These are phyloP conservation scores for Eupithecia subfuscata DNA, from an alignment of 2,888 invertebrate genomes.

Conservation along the genomic window DNA sequence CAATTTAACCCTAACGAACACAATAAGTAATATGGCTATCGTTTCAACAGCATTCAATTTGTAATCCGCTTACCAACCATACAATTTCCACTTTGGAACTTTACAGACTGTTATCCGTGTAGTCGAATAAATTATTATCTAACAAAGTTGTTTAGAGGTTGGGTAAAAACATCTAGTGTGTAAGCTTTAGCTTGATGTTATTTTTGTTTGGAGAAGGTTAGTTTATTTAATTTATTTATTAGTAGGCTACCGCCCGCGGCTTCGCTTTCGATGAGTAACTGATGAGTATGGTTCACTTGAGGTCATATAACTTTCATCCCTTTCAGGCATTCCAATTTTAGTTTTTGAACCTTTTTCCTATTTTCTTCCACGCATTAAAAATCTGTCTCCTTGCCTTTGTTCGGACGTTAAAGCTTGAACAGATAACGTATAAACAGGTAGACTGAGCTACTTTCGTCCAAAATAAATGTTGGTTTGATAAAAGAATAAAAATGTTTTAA, in stretches of 20 bases:
- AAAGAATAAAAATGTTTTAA: not conserved
- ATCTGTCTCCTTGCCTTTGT: no score
- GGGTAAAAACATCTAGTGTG: not conserved
- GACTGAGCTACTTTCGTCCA: no score
- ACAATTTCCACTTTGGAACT: conserved; percentile 34
- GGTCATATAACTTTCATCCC: not conserved
- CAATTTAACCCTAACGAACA: conserved; percentile 14
- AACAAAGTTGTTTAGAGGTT: conserved; percentile 45
- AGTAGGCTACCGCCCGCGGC: not conserved
- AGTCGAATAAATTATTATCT: conserved; percentile 36
- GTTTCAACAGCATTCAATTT: conserved; percentile 28
- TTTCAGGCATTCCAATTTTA: not conserved
- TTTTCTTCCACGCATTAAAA: no score
- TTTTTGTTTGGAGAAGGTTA: not conserved
- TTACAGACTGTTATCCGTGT: conserved; percentile 37
- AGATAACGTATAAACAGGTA: no score
- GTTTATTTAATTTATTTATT: not conserved
- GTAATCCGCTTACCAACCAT: conserved; percentile 22
- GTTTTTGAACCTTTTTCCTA: not conserved
- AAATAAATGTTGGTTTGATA: not conserved
- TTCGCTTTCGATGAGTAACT: no score
- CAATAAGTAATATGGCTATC: conserved; percentile 12
- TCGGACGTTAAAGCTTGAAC: no score
- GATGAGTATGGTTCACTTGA: no score
- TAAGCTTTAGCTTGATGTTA: not conserved